These are phyloP conservation scores for Setipinna tenuifilis DNA, from an alignment of 2,797 vertebrate genomes.

Conservation along the genomic window DNA sequence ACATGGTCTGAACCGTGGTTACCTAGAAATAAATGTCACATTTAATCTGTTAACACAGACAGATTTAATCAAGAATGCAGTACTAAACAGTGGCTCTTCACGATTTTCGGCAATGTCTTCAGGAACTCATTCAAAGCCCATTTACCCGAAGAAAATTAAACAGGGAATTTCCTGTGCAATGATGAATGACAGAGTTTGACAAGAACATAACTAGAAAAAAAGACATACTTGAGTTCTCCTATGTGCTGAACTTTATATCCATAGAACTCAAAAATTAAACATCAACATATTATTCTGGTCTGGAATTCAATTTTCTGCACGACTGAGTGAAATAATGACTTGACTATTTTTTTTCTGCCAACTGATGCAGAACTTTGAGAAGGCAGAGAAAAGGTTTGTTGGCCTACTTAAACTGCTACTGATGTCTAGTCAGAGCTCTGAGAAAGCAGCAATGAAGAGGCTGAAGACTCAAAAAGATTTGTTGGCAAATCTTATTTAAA, in stretches of 20 bases:
- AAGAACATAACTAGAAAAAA: neutral
- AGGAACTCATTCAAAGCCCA: neutral
- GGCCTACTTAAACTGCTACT: conserved; percentile 34
- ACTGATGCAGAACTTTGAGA: conserved; percentile 36
- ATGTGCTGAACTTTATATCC: neutral
- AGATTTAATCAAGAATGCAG: neutral
- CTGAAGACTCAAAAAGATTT: neutral
- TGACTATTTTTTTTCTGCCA: conserved; percentile 32
- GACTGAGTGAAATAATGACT: conserved; percentile 48
- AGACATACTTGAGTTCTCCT: neutral
- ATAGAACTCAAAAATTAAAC: conserved; percentile 35
- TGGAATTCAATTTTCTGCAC: conserved; percentile 48
- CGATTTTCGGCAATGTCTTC: neutral
- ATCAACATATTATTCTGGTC: conserved; percentile 28
- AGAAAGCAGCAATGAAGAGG: neutral
- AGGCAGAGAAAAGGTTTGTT: conserved; percentile 26
- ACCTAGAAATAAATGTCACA: neutral
- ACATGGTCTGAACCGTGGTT: neutral
- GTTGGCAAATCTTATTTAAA: neutral
- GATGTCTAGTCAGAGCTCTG: neutral
- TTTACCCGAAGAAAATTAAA: neutral
- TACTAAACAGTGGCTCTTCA: neutral
- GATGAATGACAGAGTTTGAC: neutral
- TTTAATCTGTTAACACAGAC: neutral
- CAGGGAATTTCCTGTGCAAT: neutral